Evolutionary conservation across 1,140 invertebrate species (phyloP).

Genomic region (Zaprionus tsacasi): DNA sequence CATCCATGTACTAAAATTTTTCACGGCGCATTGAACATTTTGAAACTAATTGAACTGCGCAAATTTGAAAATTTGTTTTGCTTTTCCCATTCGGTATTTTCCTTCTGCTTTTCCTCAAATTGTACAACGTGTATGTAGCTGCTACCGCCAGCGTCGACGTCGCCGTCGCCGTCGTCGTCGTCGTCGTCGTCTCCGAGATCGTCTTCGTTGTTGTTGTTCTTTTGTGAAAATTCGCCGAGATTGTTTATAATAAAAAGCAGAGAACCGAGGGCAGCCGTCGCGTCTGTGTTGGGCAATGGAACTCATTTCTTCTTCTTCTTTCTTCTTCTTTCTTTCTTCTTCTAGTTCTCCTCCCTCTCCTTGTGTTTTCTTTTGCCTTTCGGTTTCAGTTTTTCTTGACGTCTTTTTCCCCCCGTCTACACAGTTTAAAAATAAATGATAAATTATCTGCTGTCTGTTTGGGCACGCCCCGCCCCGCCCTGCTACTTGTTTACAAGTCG

Average conservation of each 20-base stretch:
- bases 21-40: conserved; percentile 30
- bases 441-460: conserved; percentile 64
- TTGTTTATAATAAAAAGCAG: conserved; percentile 73
- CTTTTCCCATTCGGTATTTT: conserved; percentile 41
- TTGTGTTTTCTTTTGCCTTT: conserved; percentile 28
- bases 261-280: conserved; percentile 56
- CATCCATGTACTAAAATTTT: conserved; percentile 34
- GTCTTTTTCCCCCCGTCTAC: conserved; percentile 29
- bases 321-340: neutral
- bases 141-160: conserved; percentile 21
- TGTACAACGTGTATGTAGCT: conserved; percentile 20
- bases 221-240: conserved; percentile 53
- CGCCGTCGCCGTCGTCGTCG: neutral
- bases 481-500: conserved; percentile 48
- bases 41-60: conserved; percentile 63
- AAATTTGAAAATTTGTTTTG: conserved; percentile 56
- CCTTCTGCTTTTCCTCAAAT: conserved; percentile 54
- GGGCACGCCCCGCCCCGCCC: conserved; percentile 33
- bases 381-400: conserved; percentile 13
- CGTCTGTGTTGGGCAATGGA: conserved; percentile 64
- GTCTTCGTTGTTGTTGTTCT: conserved; percentile 38
- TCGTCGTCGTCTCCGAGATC: conserved; percentile 27
- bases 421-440: conserved; percentile 77
- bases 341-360: neutral
- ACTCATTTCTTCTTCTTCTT: conserved; percentile 46